Evolutionary conservation across 2,113 vertebrate genomes (phyloP).

Genomic region (Cyprichromis sp.): DNA sequence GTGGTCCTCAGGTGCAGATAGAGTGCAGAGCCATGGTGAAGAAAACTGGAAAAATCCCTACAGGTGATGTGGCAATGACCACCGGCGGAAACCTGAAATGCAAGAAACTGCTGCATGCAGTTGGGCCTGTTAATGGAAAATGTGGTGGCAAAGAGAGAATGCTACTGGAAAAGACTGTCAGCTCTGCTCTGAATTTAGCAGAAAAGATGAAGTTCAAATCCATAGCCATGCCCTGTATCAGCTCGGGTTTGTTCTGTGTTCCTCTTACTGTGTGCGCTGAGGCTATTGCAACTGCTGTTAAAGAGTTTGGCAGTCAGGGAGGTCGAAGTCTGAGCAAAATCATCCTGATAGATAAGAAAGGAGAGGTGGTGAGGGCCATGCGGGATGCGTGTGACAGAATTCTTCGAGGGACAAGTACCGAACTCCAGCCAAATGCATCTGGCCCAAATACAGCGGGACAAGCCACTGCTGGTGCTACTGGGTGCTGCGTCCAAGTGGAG

Average conservation of each 20-base stretch:
- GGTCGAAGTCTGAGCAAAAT: neutral
- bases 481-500: constrained; percentile 4
- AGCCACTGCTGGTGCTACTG: neutral
- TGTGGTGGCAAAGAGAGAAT: neutral
- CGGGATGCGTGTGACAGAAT: constrained; percentile 31
- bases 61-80: constrained; percentile 23
- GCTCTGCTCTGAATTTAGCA: constrained; percentile 22
- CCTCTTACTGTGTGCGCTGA: constrained; percentile 38
- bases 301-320: constrained; percentile 11
- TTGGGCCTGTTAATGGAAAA: constrained; percentile 39
- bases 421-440: neutral
- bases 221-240: constrained; percentile 62
- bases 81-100: constrained; percentile 47
- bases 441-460: neutral
- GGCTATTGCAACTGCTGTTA: constrained; percentile 49
- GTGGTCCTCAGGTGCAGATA: constrained; percentile 43
- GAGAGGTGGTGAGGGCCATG: constrained; percentile 32
- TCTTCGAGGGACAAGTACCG: neutral
- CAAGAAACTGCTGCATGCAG: constrained; percentile 53
- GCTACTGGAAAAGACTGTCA: constrained; percentile 12
- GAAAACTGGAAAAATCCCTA: neutral
- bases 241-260: constrained; percentile 48
- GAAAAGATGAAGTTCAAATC: constrained; percentile 3
- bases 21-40: constrained; percentile 20
- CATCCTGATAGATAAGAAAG: constrained; percentile 42